A percentile compares a stretch with the other conserved stretches of the same genome.
These are phyloP conservation scores for Orchesella cincta DNA, from an alignment of 1,140 invertebrate genomes.

Conservation along the genomic window DNA sequence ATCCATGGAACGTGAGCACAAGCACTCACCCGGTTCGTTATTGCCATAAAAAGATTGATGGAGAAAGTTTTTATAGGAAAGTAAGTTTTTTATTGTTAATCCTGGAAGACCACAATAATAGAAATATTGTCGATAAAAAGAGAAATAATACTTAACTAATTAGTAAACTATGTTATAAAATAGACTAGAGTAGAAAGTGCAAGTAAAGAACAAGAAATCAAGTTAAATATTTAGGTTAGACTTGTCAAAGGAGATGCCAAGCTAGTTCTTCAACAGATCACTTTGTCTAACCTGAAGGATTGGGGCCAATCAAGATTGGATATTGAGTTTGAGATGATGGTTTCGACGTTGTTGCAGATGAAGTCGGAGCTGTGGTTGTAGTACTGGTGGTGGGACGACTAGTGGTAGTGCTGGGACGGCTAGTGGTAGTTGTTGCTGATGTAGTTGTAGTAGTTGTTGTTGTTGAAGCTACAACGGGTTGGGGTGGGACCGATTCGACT, in stretches of 20 bases:
- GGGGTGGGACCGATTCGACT: neutral
- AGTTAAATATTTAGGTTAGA: neutral
- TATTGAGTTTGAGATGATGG: slow-evolving; percentile 20
- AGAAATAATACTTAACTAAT: neutral
- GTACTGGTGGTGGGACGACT: neutral
- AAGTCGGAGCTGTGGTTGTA: slow-evolving; percentile 11
- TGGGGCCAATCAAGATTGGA: neutral
- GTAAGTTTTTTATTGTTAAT: no score
- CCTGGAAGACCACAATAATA: no score
- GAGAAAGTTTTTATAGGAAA: no score
- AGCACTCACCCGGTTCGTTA: no score
- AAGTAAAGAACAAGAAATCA: neutral
- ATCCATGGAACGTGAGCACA: no score
- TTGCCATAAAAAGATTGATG: no score
- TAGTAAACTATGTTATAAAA: neutral
- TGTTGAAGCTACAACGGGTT: neutral
- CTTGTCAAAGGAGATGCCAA: neutral
- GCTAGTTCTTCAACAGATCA: slow-evolving; percentile 7
- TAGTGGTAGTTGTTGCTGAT: neutral
- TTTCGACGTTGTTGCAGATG: slow-evolving; percentile 14
- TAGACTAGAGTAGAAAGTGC: neutral
- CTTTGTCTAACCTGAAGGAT: neutral
- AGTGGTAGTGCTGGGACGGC: neutral
- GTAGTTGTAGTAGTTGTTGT: neutral
- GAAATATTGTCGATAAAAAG: neutral